Evolutionary conservation across 2,888 invertebrate species (phyloP), one percentile per base, ranked within the genome.

Genomic region (Tribolium freemani): DNA sequence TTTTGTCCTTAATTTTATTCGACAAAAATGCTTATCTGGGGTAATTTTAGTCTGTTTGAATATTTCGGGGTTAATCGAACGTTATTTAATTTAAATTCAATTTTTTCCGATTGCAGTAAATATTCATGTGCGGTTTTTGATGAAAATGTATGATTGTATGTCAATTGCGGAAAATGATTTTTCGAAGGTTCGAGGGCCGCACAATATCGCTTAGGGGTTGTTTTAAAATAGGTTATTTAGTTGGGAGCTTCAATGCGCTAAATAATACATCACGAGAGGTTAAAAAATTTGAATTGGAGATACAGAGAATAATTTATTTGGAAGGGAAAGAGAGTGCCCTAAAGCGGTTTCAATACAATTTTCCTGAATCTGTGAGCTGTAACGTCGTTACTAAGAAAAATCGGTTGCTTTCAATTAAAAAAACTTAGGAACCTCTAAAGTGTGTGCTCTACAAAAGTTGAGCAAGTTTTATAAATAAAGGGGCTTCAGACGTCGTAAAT

Each of bases 1-100:
- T 66, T 71, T 66, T 26, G 44, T 58, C 70, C 56, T 70, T 53
- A 66, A 54, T 66, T 66, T 66, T 20, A 66, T 54, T 46, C 45
- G 21, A 20, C 56, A 46, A 57, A 11, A 66, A 48, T 44, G 60
- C 4, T 61, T 38, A 38, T 38, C 8, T n/a, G 38, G 8, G 3
- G 38, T 38, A 38, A 38, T 38, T 38, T 38, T 38, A 1, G 38
- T 38, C n/a, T 38, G 38, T 38, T 38, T 38, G 38, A 38, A 38
- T 16, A 58, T 45, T 58, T 58, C 45, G 58, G 44, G 8, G 21
- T 21, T 53, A 53, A 53, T 53, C n/a, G 53, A 45, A 44, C n/a
- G 21, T 20, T 58, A 38, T 38, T 38, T 38, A 38, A 38, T 38
- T 38, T 38, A 8, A 38, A 38, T 38, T 38, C 8, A 38, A 38